Base-by-base conservation (phyloP, 2,797 vertebrate genomes). In the Onychomys arenicola region DNA sequence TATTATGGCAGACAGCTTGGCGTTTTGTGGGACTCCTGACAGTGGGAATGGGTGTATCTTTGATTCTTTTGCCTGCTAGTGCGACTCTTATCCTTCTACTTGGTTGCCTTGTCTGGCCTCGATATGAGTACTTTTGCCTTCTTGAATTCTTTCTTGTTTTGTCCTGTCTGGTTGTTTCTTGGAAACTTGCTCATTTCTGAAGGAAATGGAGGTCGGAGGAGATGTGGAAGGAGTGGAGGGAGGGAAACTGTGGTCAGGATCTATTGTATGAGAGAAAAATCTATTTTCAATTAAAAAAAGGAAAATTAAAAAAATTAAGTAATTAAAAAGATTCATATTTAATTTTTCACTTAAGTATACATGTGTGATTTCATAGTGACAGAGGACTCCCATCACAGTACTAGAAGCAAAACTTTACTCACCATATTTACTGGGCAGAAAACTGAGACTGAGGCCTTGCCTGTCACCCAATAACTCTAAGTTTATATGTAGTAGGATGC, bases 241-340 rank as follows among this genome's bases (percentile, higher is more conserved):
- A 23, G 59, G 16, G 9, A 34, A 4, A 65, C 17, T 67, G 7
- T 49, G 9, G 29, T 67, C 1, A 0, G 43, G 11, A 8, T 25
- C 7, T n/a, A 67, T 49, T 49, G 3, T 49, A 8, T 49, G 34
- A 85, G 43, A 49, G 19, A 49, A 85, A 6, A 67, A 67, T 67
- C 32, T 67, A 49, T 49, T 85, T 63, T 85, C 32, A n/a, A 23
- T 67, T 49, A 9, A 14, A 67, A 83, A 67, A 67, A 71, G 4
- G 3, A 37, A 37, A 71, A 71, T 73, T 23, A 37, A 6, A 9
- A 9, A 43, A 84, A 87, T 49, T 84, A 82, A 92, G 73, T 27
- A 93, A 84, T 55, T 89, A 76, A 90, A 82, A 46, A 92, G 5
- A 84, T 69, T n/a, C 23, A 81, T 7, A 0, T 57, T 95, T 96